A percentile compares a stretch with the other conserved stretches of the same genome.
Evolutionary conservation across 2,113 vertebrate species (phyloP).

Genomic region (Globicephala melas): DNA sequence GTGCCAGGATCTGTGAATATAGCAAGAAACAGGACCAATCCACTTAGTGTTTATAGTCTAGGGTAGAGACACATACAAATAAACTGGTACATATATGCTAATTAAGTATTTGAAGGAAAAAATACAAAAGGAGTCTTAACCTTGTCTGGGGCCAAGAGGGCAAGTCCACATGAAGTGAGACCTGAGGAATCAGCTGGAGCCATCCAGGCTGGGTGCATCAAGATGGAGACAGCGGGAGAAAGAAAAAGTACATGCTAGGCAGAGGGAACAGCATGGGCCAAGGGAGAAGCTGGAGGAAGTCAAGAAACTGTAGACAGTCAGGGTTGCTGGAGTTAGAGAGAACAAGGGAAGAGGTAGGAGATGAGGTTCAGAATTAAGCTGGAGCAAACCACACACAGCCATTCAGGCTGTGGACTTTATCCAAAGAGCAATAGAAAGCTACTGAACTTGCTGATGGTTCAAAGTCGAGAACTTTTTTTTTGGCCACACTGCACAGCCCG

Average conservation of each 20-base stretch:
- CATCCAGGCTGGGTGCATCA: neutral
- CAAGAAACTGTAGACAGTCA: neutral
- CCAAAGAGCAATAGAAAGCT: neutral
- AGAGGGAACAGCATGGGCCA: neutral
- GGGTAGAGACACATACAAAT: neutral
- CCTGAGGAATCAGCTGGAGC: neutral
- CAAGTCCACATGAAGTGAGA: neutral
- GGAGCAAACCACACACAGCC: neutral
- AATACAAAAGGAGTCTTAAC: neutral
- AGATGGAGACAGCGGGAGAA: neutral
- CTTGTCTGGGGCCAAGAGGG: neutral
- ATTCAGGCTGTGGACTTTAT: neutral
- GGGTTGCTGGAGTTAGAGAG: neutral
- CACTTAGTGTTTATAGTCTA: neutral
- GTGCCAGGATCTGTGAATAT: neutral
- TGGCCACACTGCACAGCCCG: neutral
- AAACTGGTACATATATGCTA: neutral
- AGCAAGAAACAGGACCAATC: neutral
- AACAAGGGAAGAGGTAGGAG: neutral
- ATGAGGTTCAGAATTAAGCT: neutral
- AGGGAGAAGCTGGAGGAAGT: neutral
- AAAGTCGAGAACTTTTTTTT: neutral
- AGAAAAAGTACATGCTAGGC: neutral
- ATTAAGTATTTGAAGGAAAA: slow-evolving; percentile 27
- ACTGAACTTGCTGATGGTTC: neutral